phyloP scores from a whole-genome alignment of 1,140 invertebrate species.

The Melanaphis sacchari region DNA sequence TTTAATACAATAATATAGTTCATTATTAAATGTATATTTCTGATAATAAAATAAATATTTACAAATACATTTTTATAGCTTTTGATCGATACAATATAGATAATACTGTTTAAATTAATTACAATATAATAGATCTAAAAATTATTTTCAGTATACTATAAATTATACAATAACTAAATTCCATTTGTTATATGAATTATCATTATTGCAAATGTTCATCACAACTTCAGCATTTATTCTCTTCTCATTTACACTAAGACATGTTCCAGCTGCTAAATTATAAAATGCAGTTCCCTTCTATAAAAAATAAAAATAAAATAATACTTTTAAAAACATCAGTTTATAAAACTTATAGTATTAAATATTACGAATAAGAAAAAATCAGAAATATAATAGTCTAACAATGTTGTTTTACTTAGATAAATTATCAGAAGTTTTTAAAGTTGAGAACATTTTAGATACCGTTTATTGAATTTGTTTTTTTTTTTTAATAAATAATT shows the following conservation, averaged over 20 bases:
- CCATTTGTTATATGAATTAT: conserved; percentile 39
- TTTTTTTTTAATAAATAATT: background rate
- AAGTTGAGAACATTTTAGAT: background rate
- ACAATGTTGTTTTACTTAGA: background rate
- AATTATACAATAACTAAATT: conserved; percentile 35
- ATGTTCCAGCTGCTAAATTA: conserved; percentile 85
- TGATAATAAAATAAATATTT: too few species aligned
- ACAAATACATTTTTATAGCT: background rate
- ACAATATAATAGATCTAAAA: background rate
- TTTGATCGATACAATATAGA: background rate
- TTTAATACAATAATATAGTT: too few species aligned
- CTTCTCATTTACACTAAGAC: conserved; percentile 71
- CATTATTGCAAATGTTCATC: conserved; percentile 77
- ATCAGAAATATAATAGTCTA: background rate
- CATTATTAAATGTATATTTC: too few species aligned
- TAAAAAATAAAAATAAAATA: conserved; percentile 53
- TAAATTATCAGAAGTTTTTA: background rate
- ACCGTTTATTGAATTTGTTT: background rate
- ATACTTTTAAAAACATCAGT: background rate
- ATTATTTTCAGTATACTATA: background rate
- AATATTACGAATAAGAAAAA: background rate
- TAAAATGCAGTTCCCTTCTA: conserved; percentile 80
- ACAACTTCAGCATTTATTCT: conserved; percentile 68
- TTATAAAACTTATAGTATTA: background rate
- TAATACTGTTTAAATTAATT: background rate